Percentiles rank a stretch among this genome's conserved stretches.
Conservation (phyloP, 1,140 invertebrate genomes). For the Hesperophylax magnus region DNA sequence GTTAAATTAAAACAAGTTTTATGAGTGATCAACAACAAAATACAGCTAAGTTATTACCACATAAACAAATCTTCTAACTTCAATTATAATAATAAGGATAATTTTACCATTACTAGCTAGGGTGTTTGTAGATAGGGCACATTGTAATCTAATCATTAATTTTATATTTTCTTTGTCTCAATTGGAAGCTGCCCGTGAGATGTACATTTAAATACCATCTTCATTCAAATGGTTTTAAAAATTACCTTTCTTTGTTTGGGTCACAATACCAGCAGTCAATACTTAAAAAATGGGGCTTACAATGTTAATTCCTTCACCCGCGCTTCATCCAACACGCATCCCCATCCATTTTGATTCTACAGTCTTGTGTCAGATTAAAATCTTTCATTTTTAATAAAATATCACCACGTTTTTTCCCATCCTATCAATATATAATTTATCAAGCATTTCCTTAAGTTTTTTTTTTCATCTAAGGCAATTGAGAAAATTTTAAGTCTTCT, state of each 20-base stretch:
- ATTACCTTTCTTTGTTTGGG: constrained; percentile 6
- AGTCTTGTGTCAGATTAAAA: constrained; percentile 58
- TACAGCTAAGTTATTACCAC: constrained; percentile 39
- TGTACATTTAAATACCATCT: neutral
- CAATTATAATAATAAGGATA: constrained; percentile 21
- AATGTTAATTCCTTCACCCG: neutral
- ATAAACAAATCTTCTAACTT: constrained; percentile 13
- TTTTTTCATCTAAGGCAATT: constrained; percentile 56
- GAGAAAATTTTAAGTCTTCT: constrained; percentile 57
- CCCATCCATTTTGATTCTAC: constrained; percentile 53
- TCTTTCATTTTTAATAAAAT: constrained; percentile 55
- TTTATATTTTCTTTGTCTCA: constrained; percentile 33
- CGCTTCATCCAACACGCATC: neutral
- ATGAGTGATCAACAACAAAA: constrained; percentile 40
- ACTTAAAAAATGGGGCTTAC: constrained; percentile 20
- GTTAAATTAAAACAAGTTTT: constrained; percentile 34
- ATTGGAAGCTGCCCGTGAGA: constrained; percentile 32
- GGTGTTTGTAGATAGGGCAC: constrained; percentile 58
- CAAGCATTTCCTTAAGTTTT: constrained; percentile 55
- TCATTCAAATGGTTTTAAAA: neutral
- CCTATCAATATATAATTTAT: constrained; percentile 53
- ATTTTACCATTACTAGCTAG: constrained; percentile 49
- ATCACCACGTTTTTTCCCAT: constrained; percentile 54
- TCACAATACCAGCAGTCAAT: constrained; percentile 5
- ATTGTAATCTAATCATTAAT: constrained; percentile 56